phyloP scores from a whole-genome alignment of 2,888 invertebrate genomes.

The Selenia dentaria region DNA sequence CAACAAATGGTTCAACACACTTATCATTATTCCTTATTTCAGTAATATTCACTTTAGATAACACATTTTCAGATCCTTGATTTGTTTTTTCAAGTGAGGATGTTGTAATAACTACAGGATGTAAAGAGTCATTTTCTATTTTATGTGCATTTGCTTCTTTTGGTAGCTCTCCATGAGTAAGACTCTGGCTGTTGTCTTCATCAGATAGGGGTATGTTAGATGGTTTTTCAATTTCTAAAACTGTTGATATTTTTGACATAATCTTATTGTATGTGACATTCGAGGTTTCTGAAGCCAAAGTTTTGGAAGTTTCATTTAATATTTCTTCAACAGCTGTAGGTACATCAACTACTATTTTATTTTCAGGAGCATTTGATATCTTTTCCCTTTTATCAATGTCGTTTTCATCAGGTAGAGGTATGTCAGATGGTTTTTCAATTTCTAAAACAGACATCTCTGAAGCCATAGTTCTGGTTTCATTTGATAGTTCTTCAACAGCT shows the following conservation, averaged over 20 bases:
- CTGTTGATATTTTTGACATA: neutral
- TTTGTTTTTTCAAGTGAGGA: neutral
- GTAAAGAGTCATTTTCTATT: neutral
- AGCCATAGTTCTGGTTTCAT: neutral
- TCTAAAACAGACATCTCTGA: neutral
- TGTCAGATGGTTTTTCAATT: conserved; percentile 41
- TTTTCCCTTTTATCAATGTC: too few species aligned
- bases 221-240: conserved; percentile 27
- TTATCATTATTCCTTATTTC: neutral
- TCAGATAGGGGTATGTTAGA: conserved; percentile 56
- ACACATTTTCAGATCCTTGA: neutral
- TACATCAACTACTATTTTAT: too few species aligned
- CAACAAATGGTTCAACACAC: neutral
- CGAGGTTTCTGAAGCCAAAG: neutral
- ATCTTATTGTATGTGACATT: neutral
- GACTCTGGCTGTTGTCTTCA: conserved; percentile 53
- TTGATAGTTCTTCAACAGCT: too few species aligned
- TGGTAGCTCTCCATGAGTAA: neutral
- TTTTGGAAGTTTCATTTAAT: too few species aligned
- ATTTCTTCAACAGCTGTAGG: too few species aligned
- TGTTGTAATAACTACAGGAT: too few species aligned
- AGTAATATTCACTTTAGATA: conserved; percentile 2
- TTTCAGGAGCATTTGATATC: too few species aligned
- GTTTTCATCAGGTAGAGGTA: conserved; percentile 60
- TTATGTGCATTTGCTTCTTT: neutral